Evolutionary conservation across 2,113 vertebrate species (phyloP), one percentile per base, ranked within the genome.

Genomic region (Daboia siamensis): DNA sequence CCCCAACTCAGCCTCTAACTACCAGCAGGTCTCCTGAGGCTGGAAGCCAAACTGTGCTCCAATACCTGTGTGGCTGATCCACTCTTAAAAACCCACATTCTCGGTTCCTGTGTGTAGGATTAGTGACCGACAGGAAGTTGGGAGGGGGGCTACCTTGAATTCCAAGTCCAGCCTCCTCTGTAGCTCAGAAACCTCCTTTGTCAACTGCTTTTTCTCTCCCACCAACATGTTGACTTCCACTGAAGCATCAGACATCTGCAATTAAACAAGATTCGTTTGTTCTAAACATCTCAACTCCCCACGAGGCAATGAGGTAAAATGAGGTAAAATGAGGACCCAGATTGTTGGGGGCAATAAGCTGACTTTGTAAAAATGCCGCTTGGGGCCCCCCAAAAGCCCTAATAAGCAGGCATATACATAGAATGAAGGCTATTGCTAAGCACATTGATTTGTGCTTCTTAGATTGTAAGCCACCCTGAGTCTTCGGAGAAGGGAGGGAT

Each of bases 121-220:
- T 29, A 1, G 1, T 10, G 23, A 56, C 21, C 51, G 6, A n/a
- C 17, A n/a, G 29, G 48, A 87, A 54, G 11, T 29, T 3, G 11
- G 24, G 0, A 7, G 94, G 92, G 10, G 1, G 92, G 57, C 46
- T 98, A 99, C 99, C 98, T 89, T 97, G 86, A 96, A 95, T 97
- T 98, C 98, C 33, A 98, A 94, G 85, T 99, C 98, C 94, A 99
- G 97, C 93, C 98, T 97, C 95, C 95, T 98, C 96, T 98, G 98
- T 84, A 99, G 97, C 88, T 98, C 96, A 54, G 93, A 88, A 52
- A 98, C 97, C 96, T 98, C 98, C 93, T 97, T 97, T 93, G 98
- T 98, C 96, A 99, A 96, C 91, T 97, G 98, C 89, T 94, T 96
- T 93, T 98, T 99, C 96, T 98, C 98, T 92, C 98, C 98, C 97